A percentile compares a stretch with the other conserved stretches of the same genome.
Conservation (phyloP, 2,888 invertebrate genomes). For the Thumatha senex region DNA sequence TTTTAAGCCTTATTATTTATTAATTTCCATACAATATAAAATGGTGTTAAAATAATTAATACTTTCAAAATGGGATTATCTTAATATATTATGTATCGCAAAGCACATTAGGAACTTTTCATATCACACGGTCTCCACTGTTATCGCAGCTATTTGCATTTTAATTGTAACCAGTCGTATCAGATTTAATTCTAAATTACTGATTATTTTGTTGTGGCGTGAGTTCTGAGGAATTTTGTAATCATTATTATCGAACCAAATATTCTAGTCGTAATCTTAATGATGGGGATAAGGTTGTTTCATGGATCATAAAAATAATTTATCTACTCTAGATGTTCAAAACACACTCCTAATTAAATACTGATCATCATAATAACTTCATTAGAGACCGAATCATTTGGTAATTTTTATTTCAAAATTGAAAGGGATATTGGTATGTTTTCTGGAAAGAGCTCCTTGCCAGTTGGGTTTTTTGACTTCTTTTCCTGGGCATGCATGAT, state of each 20-base stretch:
- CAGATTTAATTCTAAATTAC: conserved; percentile 58
- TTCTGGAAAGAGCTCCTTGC: too few species aligned
- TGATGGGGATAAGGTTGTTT: conserved; percentile 22
- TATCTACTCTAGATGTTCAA: too few species aligned
- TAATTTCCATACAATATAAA: too few species aligned
- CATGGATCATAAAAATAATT: not conserved
- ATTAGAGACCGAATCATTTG: not conserved
- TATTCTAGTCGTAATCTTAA: conserved; percentile 33
- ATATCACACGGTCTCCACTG: conserved; percentile 35
- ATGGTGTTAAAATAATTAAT: not conserved
- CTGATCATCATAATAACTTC: too few species aligned
- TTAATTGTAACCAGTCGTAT: conserved; percentile 62
- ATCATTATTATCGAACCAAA: conserved; percentile 47
- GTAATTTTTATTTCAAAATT: too few species aligned
- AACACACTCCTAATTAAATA: too few species aligned
- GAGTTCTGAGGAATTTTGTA: conserved; percentile 33
- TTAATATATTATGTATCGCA: not conserved
- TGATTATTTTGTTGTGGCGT: conserved; percentile 34
- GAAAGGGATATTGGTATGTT: too few species aligned
- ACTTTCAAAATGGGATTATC: not conserved
- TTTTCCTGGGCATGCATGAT: too few species aligned
- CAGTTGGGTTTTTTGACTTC: too few species aligned
- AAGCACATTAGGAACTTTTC: conserved; percentile 25
- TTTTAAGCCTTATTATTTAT: too few species aligned
- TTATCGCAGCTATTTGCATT: conserved; percentile 61